Conservation (phyloP, 2,113 vertebrate species). For the Aldabrachelys gigantea region DNA sequence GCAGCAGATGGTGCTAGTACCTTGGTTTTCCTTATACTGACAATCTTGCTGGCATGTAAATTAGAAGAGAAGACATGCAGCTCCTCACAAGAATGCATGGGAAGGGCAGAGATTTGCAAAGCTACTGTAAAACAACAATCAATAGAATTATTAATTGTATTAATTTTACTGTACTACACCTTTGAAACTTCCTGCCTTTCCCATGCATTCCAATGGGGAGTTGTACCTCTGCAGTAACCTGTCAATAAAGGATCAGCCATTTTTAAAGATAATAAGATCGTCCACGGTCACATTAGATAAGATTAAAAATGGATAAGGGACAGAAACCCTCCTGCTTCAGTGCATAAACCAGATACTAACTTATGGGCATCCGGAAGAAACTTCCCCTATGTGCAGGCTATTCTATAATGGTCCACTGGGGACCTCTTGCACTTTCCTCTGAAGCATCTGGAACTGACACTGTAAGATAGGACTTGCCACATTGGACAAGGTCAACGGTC, state of each 20-base stretch:
- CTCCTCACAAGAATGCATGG: not conserved
- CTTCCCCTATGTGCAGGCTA: not conserved
- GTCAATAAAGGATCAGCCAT: not conserved
- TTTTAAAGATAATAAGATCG: conserved; percentile 10
- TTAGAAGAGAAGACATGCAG: not conserved
- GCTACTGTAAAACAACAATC: not conserved
- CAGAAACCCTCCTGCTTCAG: conserved; percentile 5
- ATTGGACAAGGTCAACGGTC: fast-evolving
- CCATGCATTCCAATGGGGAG: fast-evolving
- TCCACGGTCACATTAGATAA: not conserved
- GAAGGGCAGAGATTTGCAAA: not conserved
- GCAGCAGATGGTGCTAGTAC: not conserved
- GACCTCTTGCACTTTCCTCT: not conserved
- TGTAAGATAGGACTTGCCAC: not conserved
- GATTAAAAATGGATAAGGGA: not conserved
- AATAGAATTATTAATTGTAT: not conserved
- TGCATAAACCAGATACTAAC: not conserved
- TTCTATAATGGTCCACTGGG: not conserved
- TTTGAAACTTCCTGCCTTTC: not conserved
- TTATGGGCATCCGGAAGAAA: not conserved
- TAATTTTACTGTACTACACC: not conserved
- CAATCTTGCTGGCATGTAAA: not conserved
- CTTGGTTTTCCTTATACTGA: not conserved
- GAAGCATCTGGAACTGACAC: not conserved
- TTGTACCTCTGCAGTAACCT: not conserved